These are phyloP conservation scores for Istiophorus platypterus DNA, from an alignment of 2,113 vertebrate species.

Conservation along the genomic window DNA sequence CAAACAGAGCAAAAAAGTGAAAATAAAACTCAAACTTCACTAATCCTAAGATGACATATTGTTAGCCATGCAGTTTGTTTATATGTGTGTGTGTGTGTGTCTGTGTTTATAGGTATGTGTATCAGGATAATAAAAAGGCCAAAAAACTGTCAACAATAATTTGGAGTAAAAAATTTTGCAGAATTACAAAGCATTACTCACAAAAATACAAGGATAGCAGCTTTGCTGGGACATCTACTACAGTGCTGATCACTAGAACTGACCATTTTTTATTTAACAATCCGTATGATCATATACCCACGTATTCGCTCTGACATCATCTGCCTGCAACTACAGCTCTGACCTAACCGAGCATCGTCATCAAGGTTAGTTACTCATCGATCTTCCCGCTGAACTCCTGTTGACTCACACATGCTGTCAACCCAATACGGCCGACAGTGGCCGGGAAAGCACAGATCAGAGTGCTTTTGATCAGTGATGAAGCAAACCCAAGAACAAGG, in stretches of 20 bases:
- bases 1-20: rapidly evolving
- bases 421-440: not conserved
- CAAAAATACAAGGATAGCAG: too few species aligned
- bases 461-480: not conserved
- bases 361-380: conserved; percentile 38
- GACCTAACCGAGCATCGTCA: conserved; percentile 2
- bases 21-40: not conserved
- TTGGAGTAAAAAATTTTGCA: not conserved
- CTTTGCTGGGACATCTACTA: not conserved
- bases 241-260: not conserved
- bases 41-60: not conserved
- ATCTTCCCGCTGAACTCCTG: conserved; percentile 17
- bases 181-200: not conserved
- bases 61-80: too few species aligned
- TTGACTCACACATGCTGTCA: conserved; percentile 43
- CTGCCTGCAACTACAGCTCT: conserved; percentile 26
- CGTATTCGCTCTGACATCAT: conserved; percentile 44
- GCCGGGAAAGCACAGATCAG: not conserved
- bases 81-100: too few species aligned
- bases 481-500: not conserved
- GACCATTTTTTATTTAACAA: not conserved
- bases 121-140: too few species aligned
- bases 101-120: too few species aligned
- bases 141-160: too few species aligned
- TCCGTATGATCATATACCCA: not conserved